These are phyloP conservation scores for Lepidocolaptes lacrymiger DNA, from an alignment of 2,797 vertebrate genomes.

Conservation along the genomic window DNA sequence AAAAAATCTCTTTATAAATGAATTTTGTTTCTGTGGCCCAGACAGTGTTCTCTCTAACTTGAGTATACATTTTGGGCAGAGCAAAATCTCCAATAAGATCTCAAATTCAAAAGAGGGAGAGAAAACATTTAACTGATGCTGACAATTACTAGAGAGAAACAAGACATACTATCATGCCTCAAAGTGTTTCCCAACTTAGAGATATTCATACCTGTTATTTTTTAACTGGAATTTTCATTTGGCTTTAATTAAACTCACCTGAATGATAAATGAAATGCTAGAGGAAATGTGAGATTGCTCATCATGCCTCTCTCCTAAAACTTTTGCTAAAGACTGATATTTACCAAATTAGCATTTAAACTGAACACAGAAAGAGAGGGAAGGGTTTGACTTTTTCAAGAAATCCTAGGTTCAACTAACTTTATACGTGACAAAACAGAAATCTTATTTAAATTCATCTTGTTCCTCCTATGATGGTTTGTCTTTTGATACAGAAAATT, in stretches of 20 bases:
- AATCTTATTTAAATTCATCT: neutral
- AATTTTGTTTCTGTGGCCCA: neutral
- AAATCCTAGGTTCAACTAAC: neutral
- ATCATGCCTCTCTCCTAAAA: neutral
- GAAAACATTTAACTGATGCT: neutral
- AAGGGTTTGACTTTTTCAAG: neutral
- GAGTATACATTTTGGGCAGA: neutral
- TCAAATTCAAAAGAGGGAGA: neutral
- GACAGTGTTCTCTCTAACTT: neutral
- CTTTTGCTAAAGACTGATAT: neutral
- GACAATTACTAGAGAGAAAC: neutral
- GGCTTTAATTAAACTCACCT: constrained; percentile 11
- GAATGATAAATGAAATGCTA: neutral
- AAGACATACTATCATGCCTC: neutral
- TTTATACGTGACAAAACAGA: neutral
- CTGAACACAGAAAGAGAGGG: neutral
- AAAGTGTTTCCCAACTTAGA: neutral
- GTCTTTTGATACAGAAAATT: neutral
- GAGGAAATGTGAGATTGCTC: neutral
- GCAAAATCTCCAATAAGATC: neutral
- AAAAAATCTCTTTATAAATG: neutral
- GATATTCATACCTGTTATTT: neutral
- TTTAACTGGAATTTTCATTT: neutral
- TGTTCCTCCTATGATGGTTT: neutral
- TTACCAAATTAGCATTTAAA: constrained; percentile 29